Evolutionary conservation across 2,113 vertebrate genomes (phyloP).

Genomic region (Columba livia): DNA sequence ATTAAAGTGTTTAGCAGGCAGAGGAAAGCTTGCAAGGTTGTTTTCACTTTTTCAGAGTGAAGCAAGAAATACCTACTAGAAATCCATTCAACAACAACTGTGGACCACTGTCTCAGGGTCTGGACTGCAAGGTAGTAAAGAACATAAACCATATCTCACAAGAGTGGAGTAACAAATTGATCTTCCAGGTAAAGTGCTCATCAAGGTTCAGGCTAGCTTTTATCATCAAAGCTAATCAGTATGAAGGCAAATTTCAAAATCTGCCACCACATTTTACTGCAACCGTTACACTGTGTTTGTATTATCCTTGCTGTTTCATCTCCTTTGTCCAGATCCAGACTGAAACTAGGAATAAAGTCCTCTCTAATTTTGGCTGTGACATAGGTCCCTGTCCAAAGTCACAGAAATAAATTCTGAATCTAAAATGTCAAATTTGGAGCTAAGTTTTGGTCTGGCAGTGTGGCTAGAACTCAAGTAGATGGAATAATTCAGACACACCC

Average conservation of each 20-base stretch:
- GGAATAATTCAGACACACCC: not conserved
- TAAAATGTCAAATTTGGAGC: not conserved
- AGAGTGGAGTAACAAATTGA: not conserved
- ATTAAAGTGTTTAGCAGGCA: not conserved
- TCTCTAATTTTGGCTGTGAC: not conserved
- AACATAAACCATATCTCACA: not conserved
- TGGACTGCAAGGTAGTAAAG: not conserved
- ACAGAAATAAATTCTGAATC: not conserved
- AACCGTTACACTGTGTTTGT: not conserved
- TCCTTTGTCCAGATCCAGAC: not conserved
- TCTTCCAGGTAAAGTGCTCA: not conserved
- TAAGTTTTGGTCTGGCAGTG: not conserved
- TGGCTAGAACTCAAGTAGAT: not conserved
- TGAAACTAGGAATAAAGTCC: not conserved
- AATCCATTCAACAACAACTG: not conserved
- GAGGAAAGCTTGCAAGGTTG: not conserved
- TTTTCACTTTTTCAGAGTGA: not conserved
- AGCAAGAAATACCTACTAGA: not conserved
- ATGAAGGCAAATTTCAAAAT: not conserved
- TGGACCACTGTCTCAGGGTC: rapidly evolving
- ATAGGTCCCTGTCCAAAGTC: not conserved
- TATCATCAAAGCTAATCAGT: not conserved
- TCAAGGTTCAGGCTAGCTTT: not conserved
- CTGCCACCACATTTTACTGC: not conserved
- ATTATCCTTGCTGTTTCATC: not conserved